Conservation (phyloP, 2,888 invertebrate species). For the Creontiades dilutus region DNA sequence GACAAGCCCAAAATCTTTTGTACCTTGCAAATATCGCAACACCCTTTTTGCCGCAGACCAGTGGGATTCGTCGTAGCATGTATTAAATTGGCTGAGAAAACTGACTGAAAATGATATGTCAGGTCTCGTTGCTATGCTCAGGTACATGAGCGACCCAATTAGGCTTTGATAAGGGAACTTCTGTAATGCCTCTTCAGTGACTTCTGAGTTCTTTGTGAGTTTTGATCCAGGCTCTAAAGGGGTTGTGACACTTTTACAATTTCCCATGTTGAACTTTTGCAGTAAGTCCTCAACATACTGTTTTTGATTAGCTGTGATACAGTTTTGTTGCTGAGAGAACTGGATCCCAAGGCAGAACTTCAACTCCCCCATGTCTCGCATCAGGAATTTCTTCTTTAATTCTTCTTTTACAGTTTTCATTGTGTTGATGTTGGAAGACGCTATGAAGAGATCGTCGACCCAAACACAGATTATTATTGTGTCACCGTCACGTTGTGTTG, state of each 20-base stretch:
- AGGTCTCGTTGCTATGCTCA: conserved; percentile 51
- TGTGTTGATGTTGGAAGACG: neutral
- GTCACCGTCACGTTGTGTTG: neutral
- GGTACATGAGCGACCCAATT: conserved; percentile 73
- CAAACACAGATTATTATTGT: neutral
- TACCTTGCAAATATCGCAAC: conserved; percentile 73
- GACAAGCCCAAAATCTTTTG: conserved; percentile 58
- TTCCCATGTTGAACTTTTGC: neutral
- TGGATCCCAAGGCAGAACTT: conserved; percentile 6
- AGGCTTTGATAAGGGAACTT: conserved; percentile 60
- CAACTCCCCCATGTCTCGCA: conserved; percentile 19
- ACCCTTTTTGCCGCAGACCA: conserved; percentile 74
- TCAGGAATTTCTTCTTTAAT: neutral
- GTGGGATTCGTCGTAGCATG: conserved; percentile 27
- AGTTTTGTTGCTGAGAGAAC: neutral
- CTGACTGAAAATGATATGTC: conserved; percentile 62
- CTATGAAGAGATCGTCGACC: conserved; percentile 40
- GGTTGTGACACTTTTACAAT: neutral
- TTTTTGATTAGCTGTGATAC: neutral
- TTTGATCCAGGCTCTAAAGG: neutral
- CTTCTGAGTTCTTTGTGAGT: neutral
- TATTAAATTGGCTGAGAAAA: conserved; percentile 29
- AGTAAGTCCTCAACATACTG: neutral
- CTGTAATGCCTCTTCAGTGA: neutral
- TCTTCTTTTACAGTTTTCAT: neutral